phyloP scores from a whole-genome alignment of 2,797 vertebrate genomes.

The Perodicticus potto region DNA sequence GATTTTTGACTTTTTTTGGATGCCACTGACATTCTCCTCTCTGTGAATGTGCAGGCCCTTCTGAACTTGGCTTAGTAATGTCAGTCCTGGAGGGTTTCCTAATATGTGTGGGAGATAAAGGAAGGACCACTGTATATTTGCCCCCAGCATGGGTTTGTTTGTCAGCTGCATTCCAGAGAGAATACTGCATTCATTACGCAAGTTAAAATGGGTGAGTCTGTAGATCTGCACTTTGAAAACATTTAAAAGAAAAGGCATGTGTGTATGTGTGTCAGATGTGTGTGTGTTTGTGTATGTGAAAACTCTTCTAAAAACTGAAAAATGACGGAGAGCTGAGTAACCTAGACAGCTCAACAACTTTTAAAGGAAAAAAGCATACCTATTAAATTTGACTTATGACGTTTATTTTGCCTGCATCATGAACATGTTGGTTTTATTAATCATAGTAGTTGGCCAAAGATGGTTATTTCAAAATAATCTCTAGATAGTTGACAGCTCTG shows the following conservation, averaged over 20 bases:
- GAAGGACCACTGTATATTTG: background rate
- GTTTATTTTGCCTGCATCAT: slow-evolving; percentile 38
- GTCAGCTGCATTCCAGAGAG: background rate
- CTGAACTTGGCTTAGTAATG: background rate
- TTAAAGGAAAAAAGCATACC: background rate
- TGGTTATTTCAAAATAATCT: slow-evolving; percentile 62
- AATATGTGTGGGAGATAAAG: background rate
- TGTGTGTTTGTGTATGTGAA: background rate
- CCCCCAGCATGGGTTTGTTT: background rate
- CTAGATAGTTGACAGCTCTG: slow-evolving; percentile 30
- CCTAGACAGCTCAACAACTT: slow-evolving; percentile 16
- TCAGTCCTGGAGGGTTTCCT: background rate
- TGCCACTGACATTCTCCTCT: background rate
- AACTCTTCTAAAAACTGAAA: background rate
- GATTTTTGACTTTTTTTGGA: slow-evolving; percentile 40
- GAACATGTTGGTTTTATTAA: slow-evolving; percentile 67
- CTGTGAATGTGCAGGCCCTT: background rate
- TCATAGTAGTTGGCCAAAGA: slow-evolving; percentile 47
- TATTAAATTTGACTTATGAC: slow-evolving; percentile 40
- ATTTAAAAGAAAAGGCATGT: background rate
- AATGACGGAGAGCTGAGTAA: background rate
- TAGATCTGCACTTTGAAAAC: background rate
- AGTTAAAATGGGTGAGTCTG: background rate
- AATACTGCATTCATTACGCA: background rate
- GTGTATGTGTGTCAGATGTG: background rate